Evolutionary conservation across 1,140 invertebrate species (phyloP), one percentile per base, ranked within the genome.

Genomic region (Drosophila murphyi): DNA sequence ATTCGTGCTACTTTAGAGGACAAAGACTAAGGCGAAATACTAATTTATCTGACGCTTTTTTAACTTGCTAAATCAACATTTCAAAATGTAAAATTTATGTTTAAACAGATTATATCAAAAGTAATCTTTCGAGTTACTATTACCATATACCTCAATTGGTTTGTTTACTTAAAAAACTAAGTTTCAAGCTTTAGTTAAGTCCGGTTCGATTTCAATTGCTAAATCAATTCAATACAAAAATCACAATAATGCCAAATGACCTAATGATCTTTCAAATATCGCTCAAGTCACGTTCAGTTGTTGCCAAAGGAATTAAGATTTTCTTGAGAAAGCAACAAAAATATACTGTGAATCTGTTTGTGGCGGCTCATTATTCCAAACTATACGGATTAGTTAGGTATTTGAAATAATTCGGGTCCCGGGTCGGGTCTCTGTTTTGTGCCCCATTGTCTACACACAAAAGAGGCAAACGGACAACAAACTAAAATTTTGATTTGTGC

Each of bases 401-500:
- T 34, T 31, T 69, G 55, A 43, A 51, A 72, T 52, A 57, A 72
- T 72, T 72, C 8, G 71, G 32, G 48, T 45, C 7, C 10, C 64
- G 47, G 28, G 10, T 32, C 20, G 10, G 3, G 3, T n/a, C 4
- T 52, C 7, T 34, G 28, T 60, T 52, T 4, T 43, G 10, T 43
- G 10, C 39, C 39, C 47, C 47, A 56, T 64, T 72, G 60, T 63
- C 48, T 62, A 29, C 57, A 72, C 63, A 87, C 82, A 79, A 85
- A 69, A 60, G 80, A 50, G 59, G 20, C 45, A 73, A 73, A 73
- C 20, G 75, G 71, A 68, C 57, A 76, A 72, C 61, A 78, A 73
- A 55, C 51, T 64, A 43, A 78, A 75, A 82, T 71, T 87, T 88
- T 76, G 82, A 88, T 82, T 86, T 82, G 74, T 81, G 72, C 72